Percentiles rank a stretch among this genome's conserved stretches.
Conservation (phyloP, 2,797 vertebrate species). For the Setipinna tenuifilis region DNA sequence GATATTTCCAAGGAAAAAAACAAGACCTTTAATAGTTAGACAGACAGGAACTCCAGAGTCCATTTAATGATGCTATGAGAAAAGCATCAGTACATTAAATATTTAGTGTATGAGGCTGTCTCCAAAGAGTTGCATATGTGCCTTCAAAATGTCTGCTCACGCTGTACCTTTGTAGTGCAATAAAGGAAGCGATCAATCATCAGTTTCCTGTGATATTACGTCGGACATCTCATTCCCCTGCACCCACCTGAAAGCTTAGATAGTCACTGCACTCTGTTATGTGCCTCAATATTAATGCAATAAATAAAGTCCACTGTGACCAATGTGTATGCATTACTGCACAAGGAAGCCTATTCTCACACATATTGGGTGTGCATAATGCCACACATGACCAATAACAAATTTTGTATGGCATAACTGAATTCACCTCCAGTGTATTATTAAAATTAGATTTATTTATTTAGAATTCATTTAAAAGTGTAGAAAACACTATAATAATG, state of each 20-base stretch:
- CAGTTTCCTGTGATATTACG: neutral
- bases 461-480: neutral
- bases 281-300: neutral
- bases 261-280: neutral
- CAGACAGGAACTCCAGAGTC: neutral
- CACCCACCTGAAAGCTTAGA: neutral
- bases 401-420: neutral
- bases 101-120: slow-evolving; percentile 2
- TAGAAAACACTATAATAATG: neutral
- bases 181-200: slow-evolving; percentile 6
- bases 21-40: slow-evolving; percentile 14
- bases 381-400: neutral
- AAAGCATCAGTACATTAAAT: neutral
- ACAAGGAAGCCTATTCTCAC: neutral
- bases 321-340: neutral
- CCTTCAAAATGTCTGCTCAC: slow-evolving; percentile 7
- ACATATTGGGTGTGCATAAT: neutral
- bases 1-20: neutral
- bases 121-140: slow-evolving; percentile 18
- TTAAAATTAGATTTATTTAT: neutral
- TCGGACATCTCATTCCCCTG: neutral
- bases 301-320: neutral
- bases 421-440: neutral
- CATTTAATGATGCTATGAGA: neutral
- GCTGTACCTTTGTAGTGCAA: slow-evolving; percentile 11